phyloP scores from a whole-genome alignment of 2,113 vertebrate species.

The Mobula hypostoma region DNA sequence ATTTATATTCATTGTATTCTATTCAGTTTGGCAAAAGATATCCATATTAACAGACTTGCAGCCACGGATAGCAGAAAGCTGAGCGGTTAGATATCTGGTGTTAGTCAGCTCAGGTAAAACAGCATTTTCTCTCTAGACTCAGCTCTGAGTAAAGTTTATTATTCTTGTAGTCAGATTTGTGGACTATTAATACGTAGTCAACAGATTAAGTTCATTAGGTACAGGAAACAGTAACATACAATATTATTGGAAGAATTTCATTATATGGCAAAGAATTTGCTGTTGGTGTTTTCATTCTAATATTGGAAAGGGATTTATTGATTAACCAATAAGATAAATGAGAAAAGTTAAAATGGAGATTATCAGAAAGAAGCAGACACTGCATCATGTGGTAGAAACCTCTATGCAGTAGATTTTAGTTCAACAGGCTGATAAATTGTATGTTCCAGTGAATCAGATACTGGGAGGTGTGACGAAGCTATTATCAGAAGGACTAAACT shows the following conservation, averaged over 20 bases:
- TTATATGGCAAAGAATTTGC: not conserved
- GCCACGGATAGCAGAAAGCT: no score
- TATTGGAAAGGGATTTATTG: not conserved
- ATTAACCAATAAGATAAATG: not conserved
- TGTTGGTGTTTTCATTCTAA: not conserved
- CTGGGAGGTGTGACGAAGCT: not conserved
- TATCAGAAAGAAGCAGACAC: not conserved
- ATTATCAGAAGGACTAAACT: not conserved
- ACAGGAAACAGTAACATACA: not conserved
- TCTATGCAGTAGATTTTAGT: not conserved
- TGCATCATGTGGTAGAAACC: not conserved
- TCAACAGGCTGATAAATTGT: not conserved
- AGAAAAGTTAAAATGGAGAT: not conserved
- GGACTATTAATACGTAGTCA: not conserved
- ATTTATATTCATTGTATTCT: no score
- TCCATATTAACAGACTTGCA: no score
- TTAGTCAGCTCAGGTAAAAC: no score
- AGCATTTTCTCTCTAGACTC: not conserved
- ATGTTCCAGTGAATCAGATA: not conserved
- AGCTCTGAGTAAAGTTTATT: not conserved
- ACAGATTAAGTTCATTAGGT: not conserved
- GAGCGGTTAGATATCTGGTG: no score
- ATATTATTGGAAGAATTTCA: not conserved
- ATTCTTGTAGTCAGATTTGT: not conserved
- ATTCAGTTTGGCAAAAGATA: no score